Evolutionary conservation across 2,113 vertebrate species (phyloP).

Genomic region (Perca schrenkii): DNA sequence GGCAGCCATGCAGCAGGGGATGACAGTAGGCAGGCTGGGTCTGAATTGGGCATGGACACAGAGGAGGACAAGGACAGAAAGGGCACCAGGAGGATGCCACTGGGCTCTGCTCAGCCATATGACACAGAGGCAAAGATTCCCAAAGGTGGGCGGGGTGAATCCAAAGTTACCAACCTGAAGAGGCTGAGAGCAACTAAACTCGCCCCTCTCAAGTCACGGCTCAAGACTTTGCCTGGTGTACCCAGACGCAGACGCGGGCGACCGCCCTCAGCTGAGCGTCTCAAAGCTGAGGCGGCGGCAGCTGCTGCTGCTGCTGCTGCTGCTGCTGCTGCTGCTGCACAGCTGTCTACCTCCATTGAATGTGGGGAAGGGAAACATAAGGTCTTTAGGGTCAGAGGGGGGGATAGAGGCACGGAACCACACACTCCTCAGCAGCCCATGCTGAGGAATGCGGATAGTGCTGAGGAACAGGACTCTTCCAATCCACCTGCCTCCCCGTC

Average conservation of each 20-base stretch:
- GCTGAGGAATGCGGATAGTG: constrained; percentile 59
- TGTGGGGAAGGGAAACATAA: constrained; percentile 88
- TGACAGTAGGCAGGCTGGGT: constrained; percentile 74
- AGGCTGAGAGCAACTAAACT: constrained; percentile 92
- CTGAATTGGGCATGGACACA: constrained; percentile 72
- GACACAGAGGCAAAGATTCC: constrained; percentile 71
- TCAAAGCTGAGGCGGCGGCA: constrained; percentile 88
- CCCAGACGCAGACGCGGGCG: constrained; percentile 89
- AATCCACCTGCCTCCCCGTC: constrained; percentile 79
- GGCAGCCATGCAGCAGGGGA: constrained; percentile 84
- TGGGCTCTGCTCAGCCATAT: constrained; percentile 73
- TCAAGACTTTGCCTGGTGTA: constrained; percentile 91
- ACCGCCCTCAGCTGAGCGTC: constrained; percentile 92
- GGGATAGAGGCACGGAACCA: constrained; percentile 84
- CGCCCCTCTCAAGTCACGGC: constrained; percentile 92
- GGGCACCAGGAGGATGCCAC: constrained; percentile 86
- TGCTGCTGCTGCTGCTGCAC: constrained; percentile 78
- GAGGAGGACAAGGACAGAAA: constrained; percentile 91
- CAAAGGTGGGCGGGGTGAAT: constrained; percentile 76
- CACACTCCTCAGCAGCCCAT: constrained; percentile 68
- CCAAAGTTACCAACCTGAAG: constrained; percentile 90
- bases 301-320: constrained; percentile 74
- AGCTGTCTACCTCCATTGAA: constrained; percentile 78
- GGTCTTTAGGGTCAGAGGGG: constrained; percentile 86
- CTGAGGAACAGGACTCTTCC: constrained; percentile 76